Evolutionary conservation across 2,888 invertebrate species (phyloP), one percentile per base, ranked within the genome.

Genomic region (Phrixothrix hirtus): DNA sequence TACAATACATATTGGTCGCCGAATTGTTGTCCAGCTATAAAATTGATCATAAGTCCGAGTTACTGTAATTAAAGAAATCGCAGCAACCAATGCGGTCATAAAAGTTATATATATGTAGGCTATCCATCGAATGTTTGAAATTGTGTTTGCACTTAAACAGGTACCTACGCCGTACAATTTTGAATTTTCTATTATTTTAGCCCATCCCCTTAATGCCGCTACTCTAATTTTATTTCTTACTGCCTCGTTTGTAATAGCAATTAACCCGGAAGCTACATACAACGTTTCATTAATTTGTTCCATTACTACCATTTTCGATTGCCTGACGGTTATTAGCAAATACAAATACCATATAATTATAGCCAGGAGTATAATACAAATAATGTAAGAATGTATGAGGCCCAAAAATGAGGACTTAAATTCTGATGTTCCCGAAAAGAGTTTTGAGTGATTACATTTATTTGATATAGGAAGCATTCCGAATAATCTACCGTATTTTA

Each of bases 241-340:
- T 2, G 25, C 15, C 1, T 34, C 32, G 3, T 12, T 47, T 2
- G 12, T 11, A 2, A 39, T n/a, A 9, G 39, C 16, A 0, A 27
- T 13, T 10, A 47, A 17, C 1, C 39, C 47, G 6, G 21, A 25
- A 9, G 15, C 14, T 4, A 21, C 11, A n/a, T 47, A 47, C n/a
- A 47, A 5, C 2, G 41, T 39, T 35, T 47, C 47, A 4, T 38
- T 27, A 3, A 47, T 7, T 12, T 39, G 12, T 35, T 41, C 47
- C 47, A 47, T 47, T 6, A 26, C 6, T 6, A 39, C 27, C 39
- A 47, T 34, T n/a, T 14, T 13, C 5, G 34, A 13, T 10, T 27
- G 2, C 0, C 13, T 2, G 5, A 14, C 16, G 0, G 15, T 16
- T 4, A 35, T 9, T 9, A 41, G 21, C 11, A 41, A 11, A 14